Evolutionary conservation across 1,140 invertebrate species (phyloP).

Genomic region (Psilanteris sp.): DNA sequence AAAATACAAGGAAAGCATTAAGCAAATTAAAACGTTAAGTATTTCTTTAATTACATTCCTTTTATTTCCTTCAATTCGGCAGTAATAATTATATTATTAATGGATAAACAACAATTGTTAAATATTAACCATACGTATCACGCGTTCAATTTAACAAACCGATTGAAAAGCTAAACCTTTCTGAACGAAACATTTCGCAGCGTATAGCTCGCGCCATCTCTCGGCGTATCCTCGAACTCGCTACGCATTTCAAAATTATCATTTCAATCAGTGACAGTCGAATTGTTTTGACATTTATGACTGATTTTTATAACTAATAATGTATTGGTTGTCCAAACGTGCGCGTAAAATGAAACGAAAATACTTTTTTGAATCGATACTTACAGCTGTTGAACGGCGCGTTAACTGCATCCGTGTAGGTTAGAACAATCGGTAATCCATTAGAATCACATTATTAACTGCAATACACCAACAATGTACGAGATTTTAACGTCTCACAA

Average conservation of each 20-base stretch:
- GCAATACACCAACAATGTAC: conserved; percentile 19
- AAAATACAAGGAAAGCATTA: too few species aligned
- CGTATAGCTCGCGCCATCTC: too few species aligned
- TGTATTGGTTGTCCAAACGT: background rate
- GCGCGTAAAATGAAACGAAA: background rate
- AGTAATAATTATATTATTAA: too few species aligned
- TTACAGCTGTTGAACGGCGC: conserved; percentile 2
- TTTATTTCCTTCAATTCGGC: too few species aligned
- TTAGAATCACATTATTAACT: conserved; percentile 25
- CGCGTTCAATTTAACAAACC: too few species aligned
- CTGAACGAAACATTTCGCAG: too few species aligned
- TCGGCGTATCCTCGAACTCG: background rate
- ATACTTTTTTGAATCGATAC: background rate
- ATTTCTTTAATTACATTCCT: too few species aligned
- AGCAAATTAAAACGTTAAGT: too few species aligned
- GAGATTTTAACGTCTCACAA: conserved; percentile 11
- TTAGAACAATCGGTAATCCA: conserved; percentile 55
- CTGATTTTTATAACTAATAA: conserved; percentile 3
- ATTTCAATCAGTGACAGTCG: conserved; percentile 37
- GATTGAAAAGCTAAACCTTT: too few species aligned
- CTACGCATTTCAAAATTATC: conserved; percentile 8
- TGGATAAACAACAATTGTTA: too few species aligned
- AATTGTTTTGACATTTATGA: conserved; percentile 39
- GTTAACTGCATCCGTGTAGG: conserved; percentile 19
- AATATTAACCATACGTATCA: too few species aligned